Evolutionary conservation across 2,113 vertebrate species (phyloP).

Genomic region (Fregata magnificens): DNA sequence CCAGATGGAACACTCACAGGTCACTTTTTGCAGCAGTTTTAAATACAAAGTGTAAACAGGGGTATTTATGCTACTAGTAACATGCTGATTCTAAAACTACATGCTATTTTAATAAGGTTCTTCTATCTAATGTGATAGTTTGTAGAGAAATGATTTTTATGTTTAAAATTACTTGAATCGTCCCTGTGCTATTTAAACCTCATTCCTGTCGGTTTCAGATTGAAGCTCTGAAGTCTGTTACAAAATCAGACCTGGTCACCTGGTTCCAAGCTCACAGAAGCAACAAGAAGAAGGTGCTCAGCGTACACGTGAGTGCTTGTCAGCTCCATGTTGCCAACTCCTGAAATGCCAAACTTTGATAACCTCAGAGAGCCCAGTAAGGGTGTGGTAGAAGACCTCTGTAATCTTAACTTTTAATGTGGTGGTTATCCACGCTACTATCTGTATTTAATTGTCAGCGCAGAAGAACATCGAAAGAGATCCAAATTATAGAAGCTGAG

Average conservation of each 20-base stretch:
- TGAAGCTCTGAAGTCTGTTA: conserved; percentile 86
- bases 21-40: not conserved
- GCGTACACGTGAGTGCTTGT: conserved; percentile 85
- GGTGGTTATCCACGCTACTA: not conserved
- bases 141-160: not conserved
- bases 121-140: not conserved
- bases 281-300: conserved; percentile 82
- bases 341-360: not conserved
- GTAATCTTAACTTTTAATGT: rapidly evolving
- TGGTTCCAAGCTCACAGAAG: conserved; percentile 87
- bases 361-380: not conserved
- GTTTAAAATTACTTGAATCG: not conserved
- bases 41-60: not conserved
- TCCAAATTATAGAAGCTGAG: not conserved
- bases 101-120: not conserved
- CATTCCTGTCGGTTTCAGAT: conserved; percentile 76
- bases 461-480: not conserved
- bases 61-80: not conserved
- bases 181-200: not conserved
- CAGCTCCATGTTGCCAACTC: not conserved
- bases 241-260: conserved; percentile 81
- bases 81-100: not conserved
- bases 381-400: not conserved
- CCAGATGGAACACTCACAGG: rapidly evolving
- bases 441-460: not conserved